phyloP scores from a whole-genome alignment of 2,888 invertebrate genomes.

The Drosophila atroscutellata region DNA sequence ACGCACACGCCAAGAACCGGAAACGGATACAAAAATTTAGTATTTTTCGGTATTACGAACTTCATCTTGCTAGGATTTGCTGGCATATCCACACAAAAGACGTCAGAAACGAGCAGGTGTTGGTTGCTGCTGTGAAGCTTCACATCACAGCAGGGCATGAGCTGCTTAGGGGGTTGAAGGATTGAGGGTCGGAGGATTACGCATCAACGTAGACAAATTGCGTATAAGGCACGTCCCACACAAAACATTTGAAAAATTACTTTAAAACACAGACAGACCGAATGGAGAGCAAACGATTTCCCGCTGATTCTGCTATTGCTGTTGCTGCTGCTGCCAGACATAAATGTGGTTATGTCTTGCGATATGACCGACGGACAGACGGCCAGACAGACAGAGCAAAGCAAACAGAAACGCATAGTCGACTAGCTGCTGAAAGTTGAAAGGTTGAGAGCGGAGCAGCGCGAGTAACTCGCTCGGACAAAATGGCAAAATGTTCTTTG shows the following conservation, averaged over 20 bases:
- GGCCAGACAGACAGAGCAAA: not conserved
- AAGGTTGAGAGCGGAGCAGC: slow-evolving; percentile 22
- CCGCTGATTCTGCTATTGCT: slow-evolving; percentile 4
- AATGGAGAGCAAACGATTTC: slow-evolving; percentile 29
- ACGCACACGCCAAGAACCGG: slow-evolving; percentile 24
- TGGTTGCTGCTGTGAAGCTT: not conserved
- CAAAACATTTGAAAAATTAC: slow-evolving; percentile 60
- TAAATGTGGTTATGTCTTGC: slow-evolving; percentile 8
- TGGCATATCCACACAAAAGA: slow-evolving; percentile 57
- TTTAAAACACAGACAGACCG: slow-evolving; percentile 42
- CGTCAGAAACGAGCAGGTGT: slow-evolving; percentile 33
- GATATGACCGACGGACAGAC: not conserved
- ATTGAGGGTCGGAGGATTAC: slow-evolving; percentile 1
- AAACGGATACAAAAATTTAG: slow-evolving; percentile 67
- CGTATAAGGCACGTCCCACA: slow-evolving; percentile 61
- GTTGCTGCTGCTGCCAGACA: slow-evolving; percentile 1
- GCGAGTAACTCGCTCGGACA: slow-evolving; percentile 24
- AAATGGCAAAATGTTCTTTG: slow-evolving; percentile 8
- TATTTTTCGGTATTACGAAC: slow-evolving; percentile 64
- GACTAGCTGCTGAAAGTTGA: slow-evolving; percentile 17
- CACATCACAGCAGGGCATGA: not conserved
- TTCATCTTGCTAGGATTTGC: slow-evolving; percentile 61
- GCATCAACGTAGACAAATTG: slow-evolving; percentile 65
- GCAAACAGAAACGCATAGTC: not conserved
- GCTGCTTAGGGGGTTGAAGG: not conserved